A percentile compares a stretch with the other conserved stretches of the same genome.
Evolutionary conservation across 1,140 invertebrate genomes (phyloP).

Genomic region (Aphelinus atriplicis): DNA sequence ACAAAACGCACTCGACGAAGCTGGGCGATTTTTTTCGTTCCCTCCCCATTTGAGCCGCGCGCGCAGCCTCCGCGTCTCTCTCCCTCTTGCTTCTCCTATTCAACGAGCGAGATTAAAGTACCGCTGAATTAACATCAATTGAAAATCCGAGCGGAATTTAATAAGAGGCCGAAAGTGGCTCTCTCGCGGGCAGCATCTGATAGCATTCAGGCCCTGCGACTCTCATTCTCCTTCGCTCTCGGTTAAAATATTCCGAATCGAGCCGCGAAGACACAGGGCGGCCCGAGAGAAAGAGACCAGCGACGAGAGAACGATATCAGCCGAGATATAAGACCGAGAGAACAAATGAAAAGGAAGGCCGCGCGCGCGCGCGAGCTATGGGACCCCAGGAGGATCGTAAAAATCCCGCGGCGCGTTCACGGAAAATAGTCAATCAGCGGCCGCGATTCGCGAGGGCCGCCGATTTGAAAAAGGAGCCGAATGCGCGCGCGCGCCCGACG

Average conservation of each 20-base stretch:
- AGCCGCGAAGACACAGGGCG: neutral
- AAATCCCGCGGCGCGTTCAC: conserved; percentile 16
- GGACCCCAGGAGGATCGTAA: conserved; percentile 8
- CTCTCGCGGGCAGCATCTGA: conserved; percentile 24
- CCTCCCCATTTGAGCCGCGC: neutral
- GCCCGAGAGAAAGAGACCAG: no score
- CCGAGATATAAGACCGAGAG: conserved; percentile 3
- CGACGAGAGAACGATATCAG: conserved; percentile 27
- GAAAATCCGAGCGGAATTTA: conserved; percentile 38
- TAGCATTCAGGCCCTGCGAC: conserved; percentile 33
- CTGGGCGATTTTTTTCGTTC: neutral
- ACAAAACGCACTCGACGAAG: conserved; percentile 2
- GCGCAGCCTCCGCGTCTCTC: neutral
- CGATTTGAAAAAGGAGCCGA: neutral
- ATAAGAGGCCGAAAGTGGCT: conserved; percentile 35
- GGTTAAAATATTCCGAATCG: conserved; percentile 30
- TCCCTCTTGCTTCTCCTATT: conserved; percentile 4
- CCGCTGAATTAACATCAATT: conserved; percentile 39
- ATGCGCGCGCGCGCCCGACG: neutral
- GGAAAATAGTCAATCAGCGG: conserved; percentile 29
- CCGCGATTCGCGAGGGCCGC: no score
- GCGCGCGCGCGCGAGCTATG: neutral
- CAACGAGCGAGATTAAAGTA: conserved; percentile 32
- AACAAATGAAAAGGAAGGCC: neutral
- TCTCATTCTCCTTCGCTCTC: neutral